Conservation (phyloP, 2,888 invertebrate genomes). For the Homarus gammarus region DNA sequence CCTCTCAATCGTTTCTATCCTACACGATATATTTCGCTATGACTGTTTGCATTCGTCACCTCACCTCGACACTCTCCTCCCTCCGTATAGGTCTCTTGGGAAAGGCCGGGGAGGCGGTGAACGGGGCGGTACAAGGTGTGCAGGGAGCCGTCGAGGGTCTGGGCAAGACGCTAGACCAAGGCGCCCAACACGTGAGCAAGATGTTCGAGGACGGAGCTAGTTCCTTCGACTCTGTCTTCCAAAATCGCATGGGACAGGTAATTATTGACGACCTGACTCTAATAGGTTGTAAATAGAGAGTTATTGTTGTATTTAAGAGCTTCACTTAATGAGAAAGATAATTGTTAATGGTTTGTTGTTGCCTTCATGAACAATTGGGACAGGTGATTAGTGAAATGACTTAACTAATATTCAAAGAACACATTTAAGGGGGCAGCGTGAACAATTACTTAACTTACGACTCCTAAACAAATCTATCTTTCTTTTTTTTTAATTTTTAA, state of each 20-base stretch:
- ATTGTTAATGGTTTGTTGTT: not conserved
- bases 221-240: conserved; percentile 41
- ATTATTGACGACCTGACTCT: no score
- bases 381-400: conserved; percentile 1
- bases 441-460: no score
- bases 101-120: conserved; percentile 57
- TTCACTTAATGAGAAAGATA: no score
- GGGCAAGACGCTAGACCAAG: conserved; percentile 56
- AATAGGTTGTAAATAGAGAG: not conserved
- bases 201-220: conserved; percentile 48
- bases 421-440: no score
- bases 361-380: not conserved
- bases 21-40: no score
- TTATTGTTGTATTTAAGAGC: no score
- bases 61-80: not conserved
- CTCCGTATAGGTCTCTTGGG: conserved; percentile 41
- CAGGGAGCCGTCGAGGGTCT: conserved; percentile 25
- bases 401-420: no score
- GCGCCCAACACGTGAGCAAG: conserved; percentile 52
- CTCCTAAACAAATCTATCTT: no score
- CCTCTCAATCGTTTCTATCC: no score
- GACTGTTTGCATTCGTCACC: no score
- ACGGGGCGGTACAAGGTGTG: conserved; percentile 46
- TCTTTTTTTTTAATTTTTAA: no score
- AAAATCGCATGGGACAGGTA: conserved; percentile 35